Percentiles rank a stretch among this genome's conserved stretches.
Evolutionary conservation across 2,797 vertebrate genomes (phyloP).

Genomic region (Steatocranus sp.): DNA sequence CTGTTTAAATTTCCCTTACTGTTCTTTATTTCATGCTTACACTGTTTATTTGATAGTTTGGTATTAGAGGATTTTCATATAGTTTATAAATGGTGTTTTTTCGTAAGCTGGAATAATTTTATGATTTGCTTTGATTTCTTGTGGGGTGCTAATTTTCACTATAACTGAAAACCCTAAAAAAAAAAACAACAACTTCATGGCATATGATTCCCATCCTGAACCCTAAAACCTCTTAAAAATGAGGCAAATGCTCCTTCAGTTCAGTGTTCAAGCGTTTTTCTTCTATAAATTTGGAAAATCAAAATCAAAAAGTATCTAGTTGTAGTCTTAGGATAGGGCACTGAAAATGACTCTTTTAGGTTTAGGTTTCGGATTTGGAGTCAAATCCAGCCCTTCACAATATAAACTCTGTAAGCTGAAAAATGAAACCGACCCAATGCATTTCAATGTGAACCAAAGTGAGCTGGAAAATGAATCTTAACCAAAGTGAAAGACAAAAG

Average conservation of each 20-base stretch:
- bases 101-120: background rate
- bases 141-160: background rate
- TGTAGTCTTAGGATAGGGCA: background rate
- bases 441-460: accelerated
- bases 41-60: background rate
- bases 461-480: background rate
- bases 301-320: background rate
- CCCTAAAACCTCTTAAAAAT: background rate
- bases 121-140: background rate
- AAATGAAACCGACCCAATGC: background rate
- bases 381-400: background rate
- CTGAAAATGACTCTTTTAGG: background rate
- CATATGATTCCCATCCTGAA: background rate
- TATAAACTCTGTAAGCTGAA: background rate
- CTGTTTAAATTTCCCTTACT: background rate
- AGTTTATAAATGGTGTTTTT: background rate
- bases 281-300: background rate
- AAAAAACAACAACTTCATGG: background rate
- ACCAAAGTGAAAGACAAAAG: background rate
- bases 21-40: background rate
- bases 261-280: background rate
- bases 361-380: background rate
- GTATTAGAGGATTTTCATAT: background rate
- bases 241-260: background rate
- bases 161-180: background rate